phyloP scores from a whole-genome alignment of 2,888 invertebrate genomes.

The Hyposoter dolosus region DNA sequence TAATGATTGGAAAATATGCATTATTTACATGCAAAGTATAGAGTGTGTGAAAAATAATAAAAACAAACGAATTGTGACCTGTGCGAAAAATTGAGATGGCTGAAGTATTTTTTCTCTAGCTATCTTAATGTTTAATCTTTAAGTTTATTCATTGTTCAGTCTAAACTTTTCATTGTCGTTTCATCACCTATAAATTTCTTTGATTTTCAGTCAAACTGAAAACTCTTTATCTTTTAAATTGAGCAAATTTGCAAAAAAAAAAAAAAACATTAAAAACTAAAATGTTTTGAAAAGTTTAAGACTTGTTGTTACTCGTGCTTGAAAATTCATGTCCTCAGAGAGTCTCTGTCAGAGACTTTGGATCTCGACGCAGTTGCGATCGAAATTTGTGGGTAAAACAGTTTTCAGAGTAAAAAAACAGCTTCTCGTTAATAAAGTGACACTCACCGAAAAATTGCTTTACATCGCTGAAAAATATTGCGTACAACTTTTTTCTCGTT shows the following conservation, averaged over 20 bases:
- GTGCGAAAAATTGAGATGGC: conserved; percentile 68
- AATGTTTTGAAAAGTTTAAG: neutral
- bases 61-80: conserved; percentile 53
- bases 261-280: neutral
- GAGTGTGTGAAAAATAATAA: conserved; percentile 88
- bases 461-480: neutral
- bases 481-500: neutral
- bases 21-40: conserved; percentile 97
- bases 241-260: neutral
- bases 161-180: neutral
- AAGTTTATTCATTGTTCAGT: conserved; percentile 33
- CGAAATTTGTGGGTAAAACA: neutral
- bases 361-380: neutral
- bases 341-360: neutral
- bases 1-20: conserved; percentile 91
- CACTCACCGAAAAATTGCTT: neutral
- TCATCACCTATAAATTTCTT: neutral
- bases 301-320: neutral
- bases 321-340: neutral
- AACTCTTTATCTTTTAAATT: neutral
- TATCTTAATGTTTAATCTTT: conserved; percentile 44
- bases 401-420: neutral
- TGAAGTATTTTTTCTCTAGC: conserved; percentile 25
- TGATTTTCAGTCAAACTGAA: neutral
- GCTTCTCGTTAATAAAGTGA: neutral